Base-by-base conservation (phyloP, 2,797 vertebrate species). In the Macropus fuliginosus region DNA sequence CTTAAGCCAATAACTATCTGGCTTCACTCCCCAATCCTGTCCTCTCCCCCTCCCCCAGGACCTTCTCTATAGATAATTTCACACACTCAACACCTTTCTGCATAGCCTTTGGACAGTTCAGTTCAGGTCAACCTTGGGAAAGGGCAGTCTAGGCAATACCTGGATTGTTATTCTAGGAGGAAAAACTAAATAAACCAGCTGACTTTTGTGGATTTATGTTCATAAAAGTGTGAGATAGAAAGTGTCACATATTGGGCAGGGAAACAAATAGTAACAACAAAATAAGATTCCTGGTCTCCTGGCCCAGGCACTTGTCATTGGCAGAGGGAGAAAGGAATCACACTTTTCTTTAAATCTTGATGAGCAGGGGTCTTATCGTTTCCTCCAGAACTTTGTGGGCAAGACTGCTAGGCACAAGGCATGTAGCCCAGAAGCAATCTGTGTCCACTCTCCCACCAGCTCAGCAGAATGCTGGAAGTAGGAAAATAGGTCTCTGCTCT, bases 1-100 rank as follows among this genome's bases (percentile, higher is more conserved):
- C 97, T 97, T 97, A 97, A 97, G 96, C 97, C 97, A 97, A 57
- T 95, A 95, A 95, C 95, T 93, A 97, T 97, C 87, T 52, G 91
- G 94, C 95, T 96, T 95, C 95, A 46, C 74, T 87, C 40, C 74
- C 74, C 74, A n/a, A 16, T 24, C 21, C 74, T 50, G 40, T 87
- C 74, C 40, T 50, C n/a, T 81, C 18, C 18, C 18, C 66, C 95
- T 94, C 92, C 66, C 93, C 94, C 55, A 27, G 91, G 55, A 90
- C 46, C 92, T 27, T 52, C 55, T 87, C 97, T 95, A 55, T 94
- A 94, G 94, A 59, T 95, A 92, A 95, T 94, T 94, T 56, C 55
- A n/a, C 56, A 55, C 3, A 13, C 81, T 55, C 54, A 27, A 87
- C 66, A 46, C 56, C 81, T 28, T 95, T 95, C 57, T 95, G 18